Evolutionary conservation across 1,140 invertebrate genomes (phyloP).

Genomic region (Aphelenchoides besseyi): DNA sequence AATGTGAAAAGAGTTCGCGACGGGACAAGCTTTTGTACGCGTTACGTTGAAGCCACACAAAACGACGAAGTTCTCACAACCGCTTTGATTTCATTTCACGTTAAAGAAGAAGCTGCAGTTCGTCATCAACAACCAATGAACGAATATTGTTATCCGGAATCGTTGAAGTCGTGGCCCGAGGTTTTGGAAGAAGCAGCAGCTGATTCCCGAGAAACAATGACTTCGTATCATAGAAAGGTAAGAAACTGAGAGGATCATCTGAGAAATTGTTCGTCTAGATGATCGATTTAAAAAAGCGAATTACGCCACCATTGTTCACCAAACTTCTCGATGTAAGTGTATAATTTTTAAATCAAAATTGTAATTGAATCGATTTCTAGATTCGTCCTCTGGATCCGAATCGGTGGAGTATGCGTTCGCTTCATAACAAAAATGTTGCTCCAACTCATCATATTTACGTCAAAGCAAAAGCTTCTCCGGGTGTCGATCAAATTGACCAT

Average conservation of each 20-base stretch:
- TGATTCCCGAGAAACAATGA: background rate
- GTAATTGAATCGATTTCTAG: slow-evolving; percentile 21
- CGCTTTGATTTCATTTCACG: slow-evolving; percentile 22
- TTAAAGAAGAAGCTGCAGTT: slow-evolving; percentile 20
- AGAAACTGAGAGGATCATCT: no score
- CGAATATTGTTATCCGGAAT: slow-evolving; percentile 23
- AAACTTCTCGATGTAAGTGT: slow-evolving; percentile 19
- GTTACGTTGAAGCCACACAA: slow-evolving; percentile 21
- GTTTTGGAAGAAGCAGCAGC: slow-evolving; percentile 16
- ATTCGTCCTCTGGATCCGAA: slow-evolving; percentile 22
- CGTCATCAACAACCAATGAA: slow-evolving; percentile 18
- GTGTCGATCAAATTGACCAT: slow-evolving; percentile 22
- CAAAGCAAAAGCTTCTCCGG: slow-evolving; percentile 2
- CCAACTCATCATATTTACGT: slow-evolving; percentile 20
- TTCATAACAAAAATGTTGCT: background rate
- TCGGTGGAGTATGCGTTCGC: slow-evolving; percentile 22
- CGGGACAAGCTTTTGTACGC: slow-evolving; percentile 27
- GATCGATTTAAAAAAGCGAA: slow-evolving; percentile 12
- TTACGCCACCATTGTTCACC: slow-evolving; percentile 12
- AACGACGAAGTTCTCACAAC: slow-evolving; percentile 16
- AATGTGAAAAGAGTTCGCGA: slow-evolving; percentile 20
- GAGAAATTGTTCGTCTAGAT: no score
- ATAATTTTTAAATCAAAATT: slow-evolving; percentile 7
- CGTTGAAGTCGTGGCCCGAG: slow-evolving; percentile 9
- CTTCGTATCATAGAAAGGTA: slow-evolving; percentile 20